Percentiles rank a stretch among this genome's conserved stretches.
phyloP scores from a whole-genome alignment of 2,888 invertebrate genomes.

The Phengaris arion region DNA sequence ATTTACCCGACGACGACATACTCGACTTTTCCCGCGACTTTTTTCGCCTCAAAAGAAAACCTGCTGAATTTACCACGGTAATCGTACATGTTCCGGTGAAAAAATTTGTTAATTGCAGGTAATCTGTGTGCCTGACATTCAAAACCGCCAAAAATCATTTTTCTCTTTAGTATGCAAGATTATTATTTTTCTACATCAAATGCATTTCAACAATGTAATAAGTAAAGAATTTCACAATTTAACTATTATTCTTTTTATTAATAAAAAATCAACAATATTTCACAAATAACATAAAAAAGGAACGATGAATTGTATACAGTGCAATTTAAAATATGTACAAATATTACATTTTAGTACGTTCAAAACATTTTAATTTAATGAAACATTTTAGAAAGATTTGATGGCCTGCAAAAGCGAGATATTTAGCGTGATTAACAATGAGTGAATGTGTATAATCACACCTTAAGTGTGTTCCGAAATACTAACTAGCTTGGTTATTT shows the following conservation, averaged over 20 bases:
- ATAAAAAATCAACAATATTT: constrained; percentile 74
- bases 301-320: constrained; percentile 9
- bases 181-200: too few relatives aligned
- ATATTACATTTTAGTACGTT: constrained; percentile 6
- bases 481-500: neutral
- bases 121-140: too few relatives aligned
- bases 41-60: neutral
- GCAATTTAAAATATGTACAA: constrained; percentile 6
- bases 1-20: neutral
- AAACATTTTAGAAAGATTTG: too few relatives aligned
- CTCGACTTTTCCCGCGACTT: neutral
- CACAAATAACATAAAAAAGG: constrained; percentile 59
- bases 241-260: constrained; percentile 60
- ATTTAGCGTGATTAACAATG: constrained; percentile 2
- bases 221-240: neutral
- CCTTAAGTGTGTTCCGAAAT: constrained; percentile 16
- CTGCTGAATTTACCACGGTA: too few relatives aligned
- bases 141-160: too few relatives aligned
- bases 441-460: constrained; percentile 11
- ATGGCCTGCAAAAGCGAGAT: neutral
- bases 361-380: neutral
- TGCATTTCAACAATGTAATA: too few relatives aligned
- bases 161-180: too few relatives aligned
- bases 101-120: too few relatives aligned
- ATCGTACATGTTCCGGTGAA: too few relatives aligned